phyloP scores from a whole-genome alignment of 1,140 invertebrate genomes.

The Drosophila insularis region DNA sequence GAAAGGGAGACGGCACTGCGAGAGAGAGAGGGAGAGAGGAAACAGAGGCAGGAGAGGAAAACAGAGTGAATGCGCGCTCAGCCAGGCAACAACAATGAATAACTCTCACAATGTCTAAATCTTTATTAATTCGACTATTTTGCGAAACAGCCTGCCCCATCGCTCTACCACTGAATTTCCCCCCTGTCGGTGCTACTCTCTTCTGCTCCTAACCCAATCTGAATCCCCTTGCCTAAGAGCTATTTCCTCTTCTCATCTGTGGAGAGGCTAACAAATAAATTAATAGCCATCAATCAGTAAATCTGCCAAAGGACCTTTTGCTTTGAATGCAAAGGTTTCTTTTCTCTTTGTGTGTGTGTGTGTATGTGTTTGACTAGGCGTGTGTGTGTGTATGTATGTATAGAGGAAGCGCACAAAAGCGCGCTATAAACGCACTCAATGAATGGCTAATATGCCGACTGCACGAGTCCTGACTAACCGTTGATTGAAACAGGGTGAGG shows the following conservation, averaged over 20 bases:
- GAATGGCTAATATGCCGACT: slow-evolving; percentile 75
- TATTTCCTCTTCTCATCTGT: slow-evolving; percentile 5
- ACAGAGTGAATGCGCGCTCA: slow-evolving; percentile 29
- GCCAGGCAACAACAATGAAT: slow-evolving; percentile 51
- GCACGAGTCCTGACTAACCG: slow-evolving; percentile 31
- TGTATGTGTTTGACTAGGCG: slow-evolving; percentile 18
- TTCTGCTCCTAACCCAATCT: slow-evolving; percentile 2
- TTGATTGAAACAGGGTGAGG: slow-evolving; percentile 5
- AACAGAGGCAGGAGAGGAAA: neutral
- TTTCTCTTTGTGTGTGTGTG: slow-evolving; percentile 13
- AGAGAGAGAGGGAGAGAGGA: neutral
- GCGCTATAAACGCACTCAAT: slow-evolving; percentile 72
- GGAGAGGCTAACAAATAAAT: slow-evolving; percentile 70
- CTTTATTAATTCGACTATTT: slow-evolving; percentile 79
- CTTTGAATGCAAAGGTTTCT: slow-evolving; percentile 70
- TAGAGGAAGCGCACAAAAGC: slow-evolving; percentile 56
- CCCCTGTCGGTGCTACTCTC: slow-evolving; percentile 12
- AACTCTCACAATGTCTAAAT: slow-evolving; percentile 74
- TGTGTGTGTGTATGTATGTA: slow-evolving; percentile 21
- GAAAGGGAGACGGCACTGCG: neutral
- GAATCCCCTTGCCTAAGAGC: neutral
- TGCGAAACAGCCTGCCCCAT: slow-evolving; percentile 22
- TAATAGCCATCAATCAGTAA: slow-evolving; percentile 81
- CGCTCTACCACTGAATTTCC: neutral
- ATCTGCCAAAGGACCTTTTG: slow-evolving; percentile 76